Evolutionary conservation across 2,113 vertebrate genomes (phyloP), one percentile per base, ranked within the genome.

Genomic region (Myotis brandtii): DNA sequence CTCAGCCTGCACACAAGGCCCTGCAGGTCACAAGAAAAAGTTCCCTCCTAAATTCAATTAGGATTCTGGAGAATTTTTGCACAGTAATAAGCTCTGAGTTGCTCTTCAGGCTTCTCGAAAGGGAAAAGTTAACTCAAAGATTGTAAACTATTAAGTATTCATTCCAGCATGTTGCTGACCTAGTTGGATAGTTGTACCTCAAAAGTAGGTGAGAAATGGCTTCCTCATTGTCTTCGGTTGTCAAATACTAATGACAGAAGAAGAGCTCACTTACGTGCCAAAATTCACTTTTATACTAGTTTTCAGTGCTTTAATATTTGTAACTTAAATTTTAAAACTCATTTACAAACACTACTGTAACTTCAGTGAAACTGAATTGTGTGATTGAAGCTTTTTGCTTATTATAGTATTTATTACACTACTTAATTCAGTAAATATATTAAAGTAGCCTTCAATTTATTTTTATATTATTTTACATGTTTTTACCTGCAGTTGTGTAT

Each of bases 301-400:
- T 98, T 98, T 98, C 95, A 97, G 97, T 96, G 97, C 98, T 98
- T 99, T 98, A 98, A 98, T 97, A 98, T 98, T 99, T 98, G 98
- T 98, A 98, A 98, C 88, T 95, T 96, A 98, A 98, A 97, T 97
- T 97, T 98, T 92, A 98, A 98, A 98, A 92, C 67, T 97, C 94
- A 96, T 99, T 99, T 99, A 99, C 99, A 98, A 98, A 99, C 98
- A 98, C 99, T 99, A 99, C 99, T 99, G 99, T 99, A 99, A 99
- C 99, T 99, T 99, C 97, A 99, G 99, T 99, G 99, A 98, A 98
- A 98, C 99, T 98, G 98, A 98, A 98, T 97, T 96, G 99, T 99
- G 99, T 99, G 99, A 99, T 99, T 99, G 99, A 99, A 99, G 99
- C 99, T 99, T 99, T 98, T 99, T 99, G 99, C 98, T 98, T 98